Evolutionary conservation across 2,797 vertebrate genomes (phyloP).

Genomic region (Microctenopoma lineatum): DNA sequence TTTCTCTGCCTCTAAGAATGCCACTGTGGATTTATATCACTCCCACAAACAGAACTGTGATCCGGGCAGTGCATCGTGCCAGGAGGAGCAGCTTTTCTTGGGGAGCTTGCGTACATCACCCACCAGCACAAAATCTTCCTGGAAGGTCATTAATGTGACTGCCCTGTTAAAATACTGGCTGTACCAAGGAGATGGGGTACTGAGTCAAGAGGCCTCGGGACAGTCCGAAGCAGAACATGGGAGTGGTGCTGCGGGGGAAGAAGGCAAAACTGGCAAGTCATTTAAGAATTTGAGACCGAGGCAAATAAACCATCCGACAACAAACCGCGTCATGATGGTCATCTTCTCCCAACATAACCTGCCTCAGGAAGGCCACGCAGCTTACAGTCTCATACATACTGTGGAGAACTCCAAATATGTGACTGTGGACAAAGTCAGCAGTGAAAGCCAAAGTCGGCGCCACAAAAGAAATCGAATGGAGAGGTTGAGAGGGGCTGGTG

Average conservation of each 20-base stretch:
- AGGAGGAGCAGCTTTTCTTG: constrained; percentile 76
- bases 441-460: constrained; percentile 70
- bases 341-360: constrained; percentile 85
- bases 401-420: constrained; percentile 89
- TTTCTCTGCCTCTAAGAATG: constrained; percentile 56
- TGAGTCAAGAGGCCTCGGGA: constrained; percentile 30
- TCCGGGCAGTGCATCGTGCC: constrained; percentile 40
- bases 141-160: constrained; percentile 88
- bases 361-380: constrained; percentile 50
- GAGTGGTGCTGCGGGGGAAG: constrained; percentile 34
- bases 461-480: constrained; percentile 86
- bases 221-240: constrained; percentile 36
- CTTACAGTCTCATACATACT: constrained; percentile 85
- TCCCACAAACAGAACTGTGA: constrained; percentile 66
- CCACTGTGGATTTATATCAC: constrained; percentile 87
- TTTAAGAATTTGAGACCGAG: constrained; percentile 18
- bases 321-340: constrained; percentile 84
- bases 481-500: constrained; percentile 63
- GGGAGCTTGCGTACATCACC: constrained; percentile 80
- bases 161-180: constrained; percentile 84
- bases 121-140: constrained; percentile 71
- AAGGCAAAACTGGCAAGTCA: neutral
- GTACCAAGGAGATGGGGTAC: constrained; percentile 53
- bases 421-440: constrained; percentile 51
- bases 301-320: constrained; percentile 53